Evolutionary conservation across 2,888 invertebrate genomes (phyloP), one percentile per base, ranked within the genome.

Genomic region (Thyatira batis): DNA sequence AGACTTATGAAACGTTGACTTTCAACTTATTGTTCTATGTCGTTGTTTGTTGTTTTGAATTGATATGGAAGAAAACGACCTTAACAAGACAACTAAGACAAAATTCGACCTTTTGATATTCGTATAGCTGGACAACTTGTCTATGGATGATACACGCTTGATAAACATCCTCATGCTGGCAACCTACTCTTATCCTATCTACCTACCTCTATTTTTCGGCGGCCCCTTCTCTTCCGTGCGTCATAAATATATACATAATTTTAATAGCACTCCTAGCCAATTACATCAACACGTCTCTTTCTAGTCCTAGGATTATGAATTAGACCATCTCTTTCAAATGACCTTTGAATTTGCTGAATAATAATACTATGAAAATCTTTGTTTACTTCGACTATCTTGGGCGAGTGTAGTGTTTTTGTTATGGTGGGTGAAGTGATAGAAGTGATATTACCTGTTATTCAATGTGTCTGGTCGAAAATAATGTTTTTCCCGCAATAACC

Each of bases 341-440:
- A 92, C 90, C 91, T 92, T 92, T 90, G 89, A 83, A 78, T 85
- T 82, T 82, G 84, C 84, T 82, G 85, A 85, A 79, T 85, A 87
- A 85, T 87, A 87, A 84, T 87, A 87, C 71, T 84, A 81, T n/a
- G n/a, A n/a, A 80, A 83, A 87, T 89, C 90, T 90, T 91, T 92
- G 91, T 91, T 91, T 92, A 91, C 91, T 88, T 87, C 82, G 76
- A 78, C 72, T 76, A 76, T 54, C 78, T 75, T 79, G 74, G 76
- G 81, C 78, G 73, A 87, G 86, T 91, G 91, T 90, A 87, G 86
- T 91, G 91, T 90, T 91, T 87, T 90, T 92, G 90, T 90, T 89
- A 84, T 89, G 89, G 88, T 89, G 79, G 66, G 73, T 69, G 69
- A 77, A 39, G 39, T 17, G 39, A 39, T 39, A 6, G 23, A 75